Evolutionary conservation across 2,888 invertebrate genomes (phyloP), one percentile per base, ranked within the genome.

Genomic region (Alcis repandata): DNA sequence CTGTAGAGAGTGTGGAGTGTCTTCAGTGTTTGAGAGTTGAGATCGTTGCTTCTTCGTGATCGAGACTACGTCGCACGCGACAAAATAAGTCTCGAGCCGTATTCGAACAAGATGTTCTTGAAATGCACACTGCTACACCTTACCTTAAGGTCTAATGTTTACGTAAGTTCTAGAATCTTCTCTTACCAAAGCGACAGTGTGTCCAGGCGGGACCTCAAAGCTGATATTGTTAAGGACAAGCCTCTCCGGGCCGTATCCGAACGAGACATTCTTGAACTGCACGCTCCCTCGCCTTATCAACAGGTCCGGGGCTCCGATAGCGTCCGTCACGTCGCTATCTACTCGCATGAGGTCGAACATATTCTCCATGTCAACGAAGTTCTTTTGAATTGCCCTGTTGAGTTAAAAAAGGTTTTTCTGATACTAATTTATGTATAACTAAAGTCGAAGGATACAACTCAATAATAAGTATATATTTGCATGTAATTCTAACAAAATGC

Each of bases 351-450:
- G 89, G 76, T 99, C 99, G 85, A 99, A 98, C 99, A 99, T 99
- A 88, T 99, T 99, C 89, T 99, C 99, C 99, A 99, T 99, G 83
- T 99, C 99, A 17, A 99, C 96, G 82, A 99, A 99, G 83, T 98
- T 98, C 92, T 98, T 98, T 85, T 99, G 99, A 66, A 99, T 99
- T 61, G 98, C 97, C 82, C 99, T 98, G 85, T 19, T 67, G 68
- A 43, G 51, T 2, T 20, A 27, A 7, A 11, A 45, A 38, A 38
- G 6, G n/a, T n/a, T n/a, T n/a, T n/a, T n/a, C n/a, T n/a, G n/a
- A n/a, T n/a, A n/a, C n/a, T n/a, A n/a, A n/a, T n/a, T n/a, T n/a
- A n/a, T n/a, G n/a, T n/a, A n/a, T n/a, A n/a, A n/a, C n/a, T n/a
- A n/a, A n/a, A n/a, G n/a, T n/a, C n/a, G n/a, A n/a, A n/a, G n/a